phyloP scores from a whole-genome alignment of 30 jellyfish, hydroid and myxozoan species.

The Pelagia noctiluca region DNA sequence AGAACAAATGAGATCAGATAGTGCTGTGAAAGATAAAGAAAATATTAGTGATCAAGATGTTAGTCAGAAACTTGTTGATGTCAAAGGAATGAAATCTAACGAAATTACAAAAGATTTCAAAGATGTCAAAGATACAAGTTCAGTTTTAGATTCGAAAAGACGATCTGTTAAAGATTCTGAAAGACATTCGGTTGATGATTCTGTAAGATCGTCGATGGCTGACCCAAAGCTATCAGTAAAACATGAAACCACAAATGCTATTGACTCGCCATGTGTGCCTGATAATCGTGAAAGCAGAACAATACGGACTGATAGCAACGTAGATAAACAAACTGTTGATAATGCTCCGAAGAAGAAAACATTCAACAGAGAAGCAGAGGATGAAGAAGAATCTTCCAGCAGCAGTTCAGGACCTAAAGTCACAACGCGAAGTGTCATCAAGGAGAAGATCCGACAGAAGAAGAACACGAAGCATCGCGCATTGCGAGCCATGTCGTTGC shows the following conservation, averaged over 20 bases:
- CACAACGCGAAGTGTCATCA: constrained; percentile 66
- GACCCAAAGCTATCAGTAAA: too few species aligned
- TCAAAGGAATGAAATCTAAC: background rate
- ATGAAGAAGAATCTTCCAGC: constrained; percentile 47
- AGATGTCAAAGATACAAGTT: too few species aligned
- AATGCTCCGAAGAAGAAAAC: background rate
- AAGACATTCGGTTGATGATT: too few species aligned
- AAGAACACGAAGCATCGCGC: constrained; percentile 41
- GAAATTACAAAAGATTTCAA: background rate
- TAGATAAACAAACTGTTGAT: background rate
- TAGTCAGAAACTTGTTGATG: background rate
- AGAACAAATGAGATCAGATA: constrained; percentile 67
- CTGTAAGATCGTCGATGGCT: too few species aligned
- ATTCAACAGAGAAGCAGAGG: constrained; percentile 52
- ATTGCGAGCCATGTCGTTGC: constrained; percentile 69
- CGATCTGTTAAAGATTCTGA: too few species aligned
- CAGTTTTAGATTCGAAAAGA: too few species aligned
- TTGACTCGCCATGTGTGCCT: too few species aligned
- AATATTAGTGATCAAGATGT: background rate
- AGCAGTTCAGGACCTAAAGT: constrained; percentile 56
- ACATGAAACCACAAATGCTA: too few species aligned
- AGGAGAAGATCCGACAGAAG: constrained; percentile 67
- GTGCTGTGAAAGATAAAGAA: constrained; percentile 4
- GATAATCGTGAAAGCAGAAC: too few species aligned
- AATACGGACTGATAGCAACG: background rate